Conservation (phyloP, 2,797 vertebrate genomes). For the Moxostoma hubbsi region DNA sequence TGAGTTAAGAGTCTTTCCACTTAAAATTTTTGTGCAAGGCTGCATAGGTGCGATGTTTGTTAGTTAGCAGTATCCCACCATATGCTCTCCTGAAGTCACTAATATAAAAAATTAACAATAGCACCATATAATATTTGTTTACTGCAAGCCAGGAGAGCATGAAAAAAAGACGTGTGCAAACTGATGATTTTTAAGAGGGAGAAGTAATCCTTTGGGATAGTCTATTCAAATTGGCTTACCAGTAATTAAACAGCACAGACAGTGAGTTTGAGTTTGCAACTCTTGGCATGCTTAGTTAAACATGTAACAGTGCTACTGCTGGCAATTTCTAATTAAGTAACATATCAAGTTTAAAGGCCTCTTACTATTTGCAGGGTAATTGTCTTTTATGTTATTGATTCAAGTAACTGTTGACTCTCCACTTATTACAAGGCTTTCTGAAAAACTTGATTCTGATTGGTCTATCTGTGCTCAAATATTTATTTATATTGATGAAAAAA, state of each 20-base stretch:
- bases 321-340: conserved; percentile 46
- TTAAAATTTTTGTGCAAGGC: no score
- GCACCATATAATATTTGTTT: not conserved
- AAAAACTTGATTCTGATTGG: conserved; percentile 13
- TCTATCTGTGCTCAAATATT: not conserved
- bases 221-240: conserved; percentile 40
- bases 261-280: conserved; percentile 27
- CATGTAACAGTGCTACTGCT: conserved; percentile 26
- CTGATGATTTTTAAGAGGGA: conserved; percentile 7
- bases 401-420: conserved; percentile 3
- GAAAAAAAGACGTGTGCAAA: not conserved
- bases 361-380: conserved; percentile 25
- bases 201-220: conserved; percentile 21
- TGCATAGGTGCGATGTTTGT: not conserved
- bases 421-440: not conserved
- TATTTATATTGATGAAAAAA: not conserved
- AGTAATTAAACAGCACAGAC: conserved; percentile 43
- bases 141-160: conserved; percentile 15
- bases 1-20: conserved; percentile 13
- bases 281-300: conserved; percentile 42
- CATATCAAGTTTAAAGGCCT: conserved; percentile 43
- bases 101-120: not conserved
- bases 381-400: conserved; percentile 41
- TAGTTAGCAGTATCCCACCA: conserved; percentile 9
- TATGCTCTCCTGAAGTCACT: conserved; percentile 15